Evolutionary conservation across 2,888 invertebrate genomes (phyloP), one percentile per base, ranked within the genome.

Genomic region (Anoplius nigerrimus): DNA sequence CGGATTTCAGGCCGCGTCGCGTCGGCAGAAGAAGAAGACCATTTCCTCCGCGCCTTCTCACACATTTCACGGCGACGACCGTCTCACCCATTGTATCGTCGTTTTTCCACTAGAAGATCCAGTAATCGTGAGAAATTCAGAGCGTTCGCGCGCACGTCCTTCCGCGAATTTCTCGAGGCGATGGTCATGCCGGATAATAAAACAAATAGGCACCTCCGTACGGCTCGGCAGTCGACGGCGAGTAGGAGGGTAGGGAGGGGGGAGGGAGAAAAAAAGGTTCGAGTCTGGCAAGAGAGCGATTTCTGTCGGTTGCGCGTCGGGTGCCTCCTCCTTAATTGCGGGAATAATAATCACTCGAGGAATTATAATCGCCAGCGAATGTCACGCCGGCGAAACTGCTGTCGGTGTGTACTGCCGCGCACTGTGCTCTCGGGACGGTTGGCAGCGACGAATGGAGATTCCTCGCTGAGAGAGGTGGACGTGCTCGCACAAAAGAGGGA

Each of bases 111-210:
- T 15, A 53, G 22, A 55, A 68, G 56, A 75, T 79, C 73, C 70
- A 71, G 74, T 66, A 74, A 69, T 79, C 72, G 77, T 75, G 79
- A 77, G 77, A 77, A 77, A 71, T 75, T 68, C 70, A 27, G 58
- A 52, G 63, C 51, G 69, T 64, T 43, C 57, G 27, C 52, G 62
- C 43, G 71, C 66, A 54, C 67, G 62, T 54, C 34, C 11, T 34
- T 34, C 34, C 34, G 34, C 54, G 70, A 72, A 71, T 74, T 62
- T 66, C 67, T 66, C 57, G 67, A 46, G 61, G 58, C 72, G 76
- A 78, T 76, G 71, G 74, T 65, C 67, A 76, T 67, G 72, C 22
- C 53, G 76, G 74, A 78, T 78, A 78, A 76, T 76, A 67, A 74
- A 72, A 67, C 70, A 66, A 69, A 67, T 69, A 66, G 45, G 59